Conservation (phyloP, 30 jellyfish, hydroid and myxozoan genomes). For the Rhopilema esculentum region DNA sequence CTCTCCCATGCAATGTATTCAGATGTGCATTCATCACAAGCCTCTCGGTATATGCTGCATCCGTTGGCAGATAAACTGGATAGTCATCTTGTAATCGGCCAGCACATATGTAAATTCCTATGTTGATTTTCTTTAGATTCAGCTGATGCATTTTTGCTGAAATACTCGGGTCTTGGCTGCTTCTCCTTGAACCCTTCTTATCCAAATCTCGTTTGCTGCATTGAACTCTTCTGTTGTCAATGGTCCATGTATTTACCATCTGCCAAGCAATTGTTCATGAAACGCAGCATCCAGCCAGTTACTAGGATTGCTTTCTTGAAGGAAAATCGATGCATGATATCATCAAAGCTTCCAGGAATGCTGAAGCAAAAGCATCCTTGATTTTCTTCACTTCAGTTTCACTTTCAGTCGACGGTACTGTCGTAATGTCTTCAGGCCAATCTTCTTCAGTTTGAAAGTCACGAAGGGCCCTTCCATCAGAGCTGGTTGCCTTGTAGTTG, state of each 20-base stretch:
- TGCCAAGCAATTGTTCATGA: constrained; percentile 21
- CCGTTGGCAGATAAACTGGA: constrained; percentile 61
- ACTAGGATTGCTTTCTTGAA: constrained; percentile 38
- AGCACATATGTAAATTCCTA: constrained; percentile 26
- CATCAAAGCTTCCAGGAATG: too few relatives aligned
- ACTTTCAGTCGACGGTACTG: too few relatives aligned
- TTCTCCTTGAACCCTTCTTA: constrained; percentile 52
- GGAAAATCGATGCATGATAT: constrained; percentile 24
- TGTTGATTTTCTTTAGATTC: constrained; percentile 23
- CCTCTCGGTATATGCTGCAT: constrained; percentile 34
- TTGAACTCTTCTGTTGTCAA: constrained; percentile 68
- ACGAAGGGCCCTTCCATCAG: too few relatives aligned
- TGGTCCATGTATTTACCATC: constrained; percentile 49
- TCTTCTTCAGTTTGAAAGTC: constrained; percentile 40
- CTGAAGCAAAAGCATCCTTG: too few relatives aligned
- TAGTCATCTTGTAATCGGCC: constrained; percentile 69
- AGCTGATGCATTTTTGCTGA: constrained; percentile 14
- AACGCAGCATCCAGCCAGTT: constrained; percentile 65
- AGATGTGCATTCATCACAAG: constrained; percentile 51
- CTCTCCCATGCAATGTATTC: constrained; percentile 81
- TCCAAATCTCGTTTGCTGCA: constrained; percentile 18
- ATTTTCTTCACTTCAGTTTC: too few relatives aligned
- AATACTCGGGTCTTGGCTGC: constrained; percentile 12
- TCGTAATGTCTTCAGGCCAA: constrained; percentile 49
- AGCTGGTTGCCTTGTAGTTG: too few relatives aligned